Base-by-base conservation (phyloP, 2,888 invertebrate species). In the Scaptomyza polygonia region DNA sequence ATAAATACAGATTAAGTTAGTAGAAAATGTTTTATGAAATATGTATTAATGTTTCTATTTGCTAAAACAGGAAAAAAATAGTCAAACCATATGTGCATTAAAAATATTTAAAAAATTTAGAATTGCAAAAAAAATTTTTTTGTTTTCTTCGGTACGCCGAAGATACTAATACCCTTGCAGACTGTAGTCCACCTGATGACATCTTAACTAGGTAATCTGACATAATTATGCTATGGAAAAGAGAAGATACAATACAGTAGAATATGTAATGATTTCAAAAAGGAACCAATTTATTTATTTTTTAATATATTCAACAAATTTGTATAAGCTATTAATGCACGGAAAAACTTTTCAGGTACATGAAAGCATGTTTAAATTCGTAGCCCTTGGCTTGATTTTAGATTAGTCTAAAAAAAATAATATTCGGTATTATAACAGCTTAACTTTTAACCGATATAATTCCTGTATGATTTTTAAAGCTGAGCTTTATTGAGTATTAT, bases 151-250 rank as follows among this genome's bases (percentile, higher is more conserved):
- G 32, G 32, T 32, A 21, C 8, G 30, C 30, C 30, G 30, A 47
- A 30, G 8, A 47, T 30, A 47, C 12, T 16, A 47, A 47, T 47
- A 47, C 47, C 47, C 47, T 47, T 47, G 47, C 47, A 47, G 47
- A 30, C 5, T 16, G 16, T 0, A 8, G 9, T 16, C 16, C 29
- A 30, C 12, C 7, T 12, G 45, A 2, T 12, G 11, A 16, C 8
- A 12, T 30, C 11, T 12, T 11, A 45, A 45, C 16, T 16, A 5
- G 29, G 11, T 30, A 14, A 34, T 34, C n/a, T 34, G 34, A 34
- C n/a, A 6, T 2, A 14, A 8, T 36, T 2, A 5, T 5, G 12
- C 12, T 12, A 12, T 6, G n/a, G 11, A 34, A 34, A 34, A 34
- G 14, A 8, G 7, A 36, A 36, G 3, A 36, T 39, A 39, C 9